Conservation (phyloP, 2,113 vertebrate species). For the Pipa parva region DNA sequence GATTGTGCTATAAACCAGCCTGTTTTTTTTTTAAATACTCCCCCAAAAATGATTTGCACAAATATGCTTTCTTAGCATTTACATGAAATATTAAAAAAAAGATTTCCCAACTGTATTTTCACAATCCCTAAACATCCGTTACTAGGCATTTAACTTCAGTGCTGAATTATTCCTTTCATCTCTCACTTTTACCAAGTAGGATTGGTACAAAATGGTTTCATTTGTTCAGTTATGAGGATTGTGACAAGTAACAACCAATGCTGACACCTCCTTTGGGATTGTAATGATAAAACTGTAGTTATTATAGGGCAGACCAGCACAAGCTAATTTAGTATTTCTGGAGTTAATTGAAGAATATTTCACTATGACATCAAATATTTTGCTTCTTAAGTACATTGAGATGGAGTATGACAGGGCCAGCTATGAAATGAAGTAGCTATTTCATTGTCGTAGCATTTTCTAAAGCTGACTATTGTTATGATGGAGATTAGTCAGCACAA, state of each 20-base stretch:
- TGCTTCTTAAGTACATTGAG: slow-evolving; percentile 1
- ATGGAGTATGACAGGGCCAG: slow-evolving; percentile 9
- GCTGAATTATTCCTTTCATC: too few species aligned
- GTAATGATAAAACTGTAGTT: neutral
- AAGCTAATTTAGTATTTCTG: slow-evolving; percentile 1
- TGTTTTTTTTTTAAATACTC: too few species aligned
- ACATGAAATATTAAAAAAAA: too few species aligned
- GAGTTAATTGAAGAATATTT: slow-evolving; percentile 22
- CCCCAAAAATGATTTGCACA: too few species aligned
- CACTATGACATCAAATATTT: neutral
- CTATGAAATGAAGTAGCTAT: slow-evolving; percentile 25
- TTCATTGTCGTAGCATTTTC: slow-evolving; percentile 17
- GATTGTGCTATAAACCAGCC: too few species aligned
- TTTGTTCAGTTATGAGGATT: neutral
- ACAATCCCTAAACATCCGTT: too few species aligned
- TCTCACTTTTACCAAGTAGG: too few species aligned
- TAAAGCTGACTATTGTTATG: neutral
- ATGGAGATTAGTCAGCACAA: slow-evolving; percentile 20
- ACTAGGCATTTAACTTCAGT: too few species aligned
- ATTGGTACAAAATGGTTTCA: too few species aligned
- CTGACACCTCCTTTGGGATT: slow-evolving; percentile 15
- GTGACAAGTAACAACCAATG: slow-evolving; percentile 16
- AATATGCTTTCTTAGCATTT: too few species aligned
- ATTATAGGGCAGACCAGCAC: neutral
- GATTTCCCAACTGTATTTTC: too few species aligned